Evolutionary conservation across 2,888 invertebrate species (phyloP), one percentile per base, ranked within the genome.

Genomic region (Xanthorhoe spadicearia): DNA sequence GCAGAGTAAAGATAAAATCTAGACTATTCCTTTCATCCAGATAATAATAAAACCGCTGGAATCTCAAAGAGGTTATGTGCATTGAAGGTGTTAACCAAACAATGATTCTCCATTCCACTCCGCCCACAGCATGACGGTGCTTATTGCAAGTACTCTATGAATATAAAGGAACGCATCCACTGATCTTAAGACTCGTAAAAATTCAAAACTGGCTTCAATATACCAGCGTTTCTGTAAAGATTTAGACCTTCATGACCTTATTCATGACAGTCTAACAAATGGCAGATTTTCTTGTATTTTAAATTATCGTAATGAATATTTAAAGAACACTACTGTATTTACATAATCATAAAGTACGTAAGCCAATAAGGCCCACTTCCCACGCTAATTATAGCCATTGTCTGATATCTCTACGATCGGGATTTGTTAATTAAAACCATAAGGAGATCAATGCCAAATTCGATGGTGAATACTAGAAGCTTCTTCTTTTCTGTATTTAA

Each of bases 321-420:
- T 43, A 13, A 43, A 38, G 13, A 43, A 43, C 38, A 43, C 38
- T 43, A 43, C 13, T 43, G 38, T 13, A 43, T 61, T 48, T 48
- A 15, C 57, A 53, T 58, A 53, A 61, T 56, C 48, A 54, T 43
- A 43, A 43, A 43, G 38, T 43, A 43, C 38, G 13, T 15, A 59
- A 35, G 59, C 46, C 64, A 56, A 67, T 69, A 58, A 66, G 46
- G 63, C 64, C 59, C 49, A 58, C 68, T 66, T 71, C 73, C 69
- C 73, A 74, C 73, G 70, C 64, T 70, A 67, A 74, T 74, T 72
- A 74, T 32, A 17, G 48, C 59, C 59, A 68, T 74, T 74, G 73
- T 69, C 15, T 53, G 6, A 53, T 68, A 56, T 60, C 55, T 67
- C 54, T 19, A 46, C 19, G 54, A 61, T 63, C 55, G 55, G 60